phyloP scores from a whole-genome alignment of 2,797 vertebrate species.

The Peromyscus nudipes region DNA sequence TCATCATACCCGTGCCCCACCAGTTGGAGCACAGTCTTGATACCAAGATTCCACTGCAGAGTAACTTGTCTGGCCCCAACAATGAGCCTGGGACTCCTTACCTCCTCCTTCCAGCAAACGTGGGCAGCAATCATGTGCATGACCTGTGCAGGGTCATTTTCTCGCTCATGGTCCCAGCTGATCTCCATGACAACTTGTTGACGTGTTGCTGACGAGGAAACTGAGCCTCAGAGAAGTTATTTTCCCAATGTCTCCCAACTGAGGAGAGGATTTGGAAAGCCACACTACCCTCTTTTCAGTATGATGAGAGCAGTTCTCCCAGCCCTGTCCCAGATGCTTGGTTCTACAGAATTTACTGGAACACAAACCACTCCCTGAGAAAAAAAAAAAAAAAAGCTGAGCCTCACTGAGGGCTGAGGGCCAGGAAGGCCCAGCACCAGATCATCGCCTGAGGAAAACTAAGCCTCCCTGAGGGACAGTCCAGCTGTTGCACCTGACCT shows the following conservation, averaged over 20 bases:
- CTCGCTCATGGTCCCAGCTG: neutral
- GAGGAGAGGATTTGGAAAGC: neutral
- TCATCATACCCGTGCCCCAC: neutral
- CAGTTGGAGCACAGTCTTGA: neutral
- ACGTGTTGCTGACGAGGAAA: neutral
- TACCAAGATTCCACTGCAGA: neutral
- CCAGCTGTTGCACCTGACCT: neutral
- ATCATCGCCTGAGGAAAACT: neutral
- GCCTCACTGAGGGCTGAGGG: neutral
- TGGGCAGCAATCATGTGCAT: neutral
- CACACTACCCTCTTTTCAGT: neutral
- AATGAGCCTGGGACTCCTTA: neutral
- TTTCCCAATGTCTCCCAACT: neutral
- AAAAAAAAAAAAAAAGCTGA: neutral
- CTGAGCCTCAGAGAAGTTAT: neutral
- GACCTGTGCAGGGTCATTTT: neutral
- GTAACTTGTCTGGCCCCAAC: neutral
- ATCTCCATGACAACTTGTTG: neutral
- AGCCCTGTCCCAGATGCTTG: neutral
- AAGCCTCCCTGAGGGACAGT: neutral
- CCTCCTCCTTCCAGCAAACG: neutral
- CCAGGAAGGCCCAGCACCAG: neutral
- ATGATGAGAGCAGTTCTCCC: neutral
- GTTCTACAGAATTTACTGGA: neutral
- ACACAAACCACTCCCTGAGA: neutral